Conservation (phyloP, 2,797 vertebrate genomes). For the Urosaurus nigricauda region DNA sequence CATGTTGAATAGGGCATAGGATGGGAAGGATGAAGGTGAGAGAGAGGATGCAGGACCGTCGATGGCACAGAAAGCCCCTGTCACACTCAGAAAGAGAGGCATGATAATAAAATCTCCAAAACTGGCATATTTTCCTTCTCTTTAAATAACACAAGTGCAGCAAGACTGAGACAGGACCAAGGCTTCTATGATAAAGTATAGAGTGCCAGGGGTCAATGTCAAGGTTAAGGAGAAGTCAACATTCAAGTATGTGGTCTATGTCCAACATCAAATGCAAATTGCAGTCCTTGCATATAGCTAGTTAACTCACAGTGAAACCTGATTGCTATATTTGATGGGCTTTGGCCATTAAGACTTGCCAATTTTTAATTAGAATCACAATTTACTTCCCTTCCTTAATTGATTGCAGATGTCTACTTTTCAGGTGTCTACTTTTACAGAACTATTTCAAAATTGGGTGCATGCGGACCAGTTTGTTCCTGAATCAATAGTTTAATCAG, state of each 20-base stretch:
- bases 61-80: too few relatives aligned
- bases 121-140: too few relatives aligned
- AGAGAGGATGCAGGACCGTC: too few relatives aligned
- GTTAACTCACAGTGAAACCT: neutral
- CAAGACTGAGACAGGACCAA: too few relatives aligned
- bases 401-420: neutral
- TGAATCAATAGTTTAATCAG: constrained; percentile 24
- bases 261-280: neutral
- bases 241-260: neutral
- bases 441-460: neutral
- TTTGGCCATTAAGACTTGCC: neutral
- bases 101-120: too few relatives aligned
- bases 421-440: neutral
- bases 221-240: neutral
- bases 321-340: neutral
- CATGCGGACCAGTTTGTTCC: neutral
- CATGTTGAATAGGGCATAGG: too few relatives aligned
- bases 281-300: neutral
- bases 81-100: too few relatives aligned
- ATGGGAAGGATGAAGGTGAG: too few relatives aligned
- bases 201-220: neutral
- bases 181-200: too few relatives aligned
- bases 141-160: too few relatives aligned
- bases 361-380: neutral
- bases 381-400: neutral